Percentiles rank a stretch among this genome's conserved stretches.
Conservation (phyloP, 1,140 invertebrate genomes). For the Colletes gigas region DNA sequence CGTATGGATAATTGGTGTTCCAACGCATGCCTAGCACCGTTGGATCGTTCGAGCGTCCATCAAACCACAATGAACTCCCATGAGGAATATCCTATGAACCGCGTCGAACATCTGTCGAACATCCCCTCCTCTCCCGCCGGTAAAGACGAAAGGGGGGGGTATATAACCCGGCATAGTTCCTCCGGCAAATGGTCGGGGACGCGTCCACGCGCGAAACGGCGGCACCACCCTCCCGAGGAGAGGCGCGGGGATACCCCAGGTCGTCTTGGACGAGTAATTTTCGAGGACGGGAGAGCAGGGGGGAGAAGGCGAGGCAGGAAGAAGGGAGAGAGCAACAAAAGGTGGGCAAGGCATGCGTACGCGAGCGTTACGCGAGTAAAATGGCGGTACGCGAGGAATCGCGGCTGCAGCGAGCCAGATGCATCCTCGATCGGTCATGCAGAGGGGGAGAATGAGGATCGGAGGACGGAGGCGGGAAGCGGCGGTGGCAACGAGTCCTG, state of each 20-base stretch:
- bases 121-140: too few relatives aligned
- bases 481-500: conserved; percentile 36
- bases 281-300: background rate
- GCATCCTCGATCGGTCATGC: conserved; percentile 11
- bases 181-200: too few relatives aligned
- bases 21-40: too few relatives aligned
- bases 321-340: conserved; percentile 28
- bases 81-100: too few relatives aligned
- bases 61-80: too few relatives aligned
- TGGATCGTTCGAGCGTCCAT: too few relatives aligned
- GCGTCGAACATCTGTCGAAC: too few relatives aligned
- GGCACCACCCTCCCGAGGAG: background rate
- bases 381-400: conserved; percentile 47
- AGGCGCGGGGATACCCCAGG: background rate
- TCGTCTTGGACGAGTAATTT: conserved; percentile 33
- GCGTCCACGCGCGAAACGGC: background rate
- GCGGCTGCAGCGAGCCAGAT: conserved; percentile 41
- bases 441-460: background rate
- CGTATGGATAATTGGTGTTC: too few relatives aligned
- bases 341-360: conserved; percentile 26
- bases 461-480: background rate
- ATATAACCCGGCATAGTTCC: too few relatives aligned
- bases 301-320: background rate
- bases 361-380: conserved; percentile 48
- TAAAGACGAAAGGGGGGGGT: too few relatives aligned